phyloP scores from a whole-genome alignment of 2,113 vertebrate species.

The Mormyrus iriodes region DNA sequence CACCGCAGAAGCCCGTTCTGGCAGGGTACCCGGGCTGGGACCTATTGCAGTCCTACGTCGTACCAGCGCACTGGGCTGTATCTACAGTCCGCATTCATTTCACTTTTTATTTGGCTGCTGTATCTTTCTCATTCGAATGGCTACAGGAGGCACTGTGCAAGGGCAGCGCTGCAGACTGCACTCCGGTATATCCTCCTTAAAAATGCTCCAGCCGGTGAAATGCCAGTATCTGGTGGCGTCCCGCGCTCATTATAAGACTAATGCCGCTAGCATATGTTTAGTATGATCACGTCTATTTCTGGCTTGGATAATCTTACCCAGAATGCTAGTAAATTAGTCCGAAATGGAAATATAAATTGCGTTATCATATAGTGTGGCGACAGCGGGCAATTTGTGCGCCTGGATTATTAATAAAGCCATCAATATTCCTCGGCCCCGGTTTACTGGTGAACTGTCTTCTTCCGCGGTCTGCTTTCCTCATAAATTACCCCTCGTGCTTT shows the following conservation, averaged over 20 bases:
- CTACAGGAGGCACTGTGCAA: background rate
- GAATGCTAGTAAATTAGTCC: background rate
- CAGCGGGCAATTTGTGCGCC: slow-evolving; percentile 6
- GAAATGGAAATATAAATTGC: slow-evolving; percentile 9
- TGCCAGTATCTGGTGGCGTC: background rate
- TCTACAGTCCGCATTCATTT: background rate
- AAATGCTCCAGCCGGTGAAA: background rate
- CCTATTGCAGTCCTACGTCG: background rate
- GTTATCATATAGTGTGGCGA: background rate
- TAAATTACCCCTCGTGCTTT: background rate
- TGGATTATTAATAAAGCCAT: background rate
- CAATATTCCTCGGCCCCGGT: background rate
- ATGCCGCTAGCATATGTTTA: background rate
- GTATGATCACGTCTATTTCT: background rate
- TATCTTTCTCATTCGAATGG: background rate
- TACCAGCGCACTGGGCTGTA: background rate
- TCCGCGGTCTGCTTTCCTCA: background rate
- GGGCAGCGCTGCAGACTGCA: background rate
- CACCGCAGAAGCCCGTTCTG: background rate
- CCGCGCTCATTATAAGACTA: background rate
- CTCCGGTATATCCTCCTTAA: background rate
- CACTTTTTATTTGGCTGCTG: background rate
- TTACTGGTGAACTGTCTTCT: background rate
- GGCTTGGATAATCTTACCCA: background rate
- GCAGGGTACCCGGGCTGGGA: too few species aligned